Base-by-base conservation (phyloP, 2,888 invertebrate genomes). In the Platycnemis pennipes region DNA sequence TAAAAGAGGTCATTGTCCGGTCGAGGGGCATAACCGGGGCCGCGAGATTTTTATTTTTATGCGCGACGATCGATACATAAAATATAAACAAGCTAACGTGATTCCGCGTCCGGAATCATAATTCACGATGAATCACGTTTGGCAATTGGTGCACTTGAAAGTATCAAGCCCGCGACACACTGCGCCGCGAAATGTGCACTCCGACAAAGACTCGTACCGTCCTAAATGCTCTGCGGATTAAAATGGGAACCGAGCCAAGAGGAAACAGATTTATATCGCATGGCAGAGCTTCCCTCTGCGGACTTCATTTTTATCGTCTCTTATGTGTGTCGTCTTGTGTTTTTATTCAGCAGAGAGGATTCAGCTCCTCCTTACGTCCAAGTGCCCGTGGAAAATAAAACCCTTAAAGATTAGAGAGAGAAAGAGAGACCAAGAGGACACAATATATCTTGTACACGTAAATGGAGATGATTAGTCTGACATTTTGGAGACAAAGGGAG, bases 381-480 rank as follows among this genome's bases (percentile, higher is more conserved):
- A 63, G 7, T 4, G 8, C n/a, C 3, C 5, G 1, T 4, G 26
- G n/a, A n/a, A 26, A 63, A 63, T 26, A 63, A 63, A n/a, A 7
- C 19, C 63, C 22, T n/a, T n/a, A n/a, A n/a, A n/a, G n/a, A n/a
- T n/a, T n/a, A n/a, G n/a, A n/a, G n/a, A n/a, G 63, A 63, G 63
- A 63, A 63, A 26, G 63, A 63, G 63, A n/a, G 63, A n/a, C 63
- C 63, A 8, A 63, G 26, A n/a, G 63, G 1, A 53, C 8, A 53
- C 19, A 8, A n/a, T 63, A 63, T 63, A 26, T 63, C 19, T 26
- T 4, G n/a, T n/a, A 63, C 63, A 26, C 7, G 63, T 26, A 63
- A 63, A 63, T 63, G 63, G 63, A 63, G 63, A 63, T 63, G 63
- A 63, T 63, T 63, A 63, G 63, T 63, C 26, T 26, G 63, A 63